Evolutionary conservation across 2,797 vertebrate genomes (phyloP).

Genomic region (Melanitta fusca): DNA sequence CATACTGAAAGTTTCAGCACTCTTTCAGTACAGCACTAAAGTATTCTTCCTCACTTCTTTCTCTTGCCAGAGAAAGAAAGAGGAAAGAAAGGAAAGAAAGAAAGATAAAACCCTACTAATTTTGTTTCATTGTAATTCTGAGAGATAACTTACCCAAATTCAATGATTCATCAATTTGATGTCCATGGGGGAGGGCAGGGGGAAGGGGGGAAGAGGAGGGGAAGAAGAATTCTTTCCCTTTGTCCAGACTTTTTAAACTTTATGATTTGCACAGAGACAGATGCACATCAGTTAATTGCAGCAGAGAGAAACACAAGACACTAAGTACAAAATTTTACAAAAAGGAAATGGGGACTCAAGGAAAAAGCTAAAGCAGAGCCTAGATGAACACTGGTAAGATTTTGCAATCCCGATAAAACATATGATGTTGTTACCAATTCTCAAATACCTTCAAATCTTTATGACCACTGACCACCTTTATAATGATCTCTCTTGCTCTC

Average conservation of each 20-base stretch:
- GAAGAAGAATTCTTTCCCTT: background rate
- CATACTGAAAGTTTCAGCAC: background rate
- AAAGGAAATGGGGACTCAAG: background rate
- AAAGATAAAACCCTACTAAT: background rate
- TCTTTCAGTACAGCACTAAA: background rate
- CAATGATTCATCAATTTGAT: background rate
- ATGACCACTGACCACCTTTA: background rate
- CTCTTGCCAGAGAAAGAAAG: background rate
- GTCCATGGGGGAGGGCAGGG: accelerated
- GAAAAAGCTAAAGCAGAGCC: background rate
- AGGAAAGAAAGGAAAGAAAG: too few relatives aligned
- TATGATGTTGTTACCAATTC: background rate
- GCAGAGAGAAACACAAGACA: background rate
- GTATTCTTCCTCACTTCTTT: background rate
- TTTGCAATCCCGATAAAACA: background rate
- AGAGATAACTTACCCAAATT: background rate
- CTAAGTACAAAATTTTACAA: background rate
- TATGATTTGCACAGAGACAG: background rate
- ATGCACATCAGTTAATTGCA: background rate
- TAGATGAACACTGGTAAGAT: background rate
- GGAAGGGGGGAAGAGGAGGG: background rate
- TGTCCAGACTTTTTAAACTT: background rate
- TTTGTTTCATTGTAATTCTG: background rate
- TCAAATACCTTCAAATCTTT: background rate
- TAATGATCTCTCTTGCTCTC: background rate